phyloP scores from a whole-genome alignment of 2,113 vertebrate species.

The Mustela nigripes region DNA sequence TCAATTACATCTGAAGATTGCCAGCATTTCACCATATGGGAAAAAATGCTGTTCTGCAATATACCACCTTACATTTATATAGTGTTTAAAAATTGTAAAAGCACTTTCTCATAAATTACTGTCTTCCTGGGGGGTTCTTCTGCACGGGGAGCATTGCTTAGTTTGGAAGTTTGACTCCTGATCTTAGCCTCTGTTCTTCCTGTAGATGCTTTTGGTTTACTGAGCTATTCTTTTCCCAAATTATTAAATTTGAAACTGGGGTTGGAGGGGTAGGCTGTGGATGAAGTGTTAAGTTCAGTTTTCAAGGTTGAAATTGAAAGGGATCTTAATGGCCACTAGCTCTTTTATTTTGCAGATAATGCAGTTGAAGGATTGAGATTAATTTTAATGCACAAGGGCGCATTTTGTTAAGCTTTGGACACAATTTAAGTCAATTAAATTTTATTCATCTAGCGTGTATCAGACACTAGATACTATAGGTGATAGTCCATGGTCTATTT shows the following conservation, averaged over 20 bases:
- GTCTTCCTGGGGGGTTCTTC: neutral
- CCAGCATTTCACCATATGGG: neutral
- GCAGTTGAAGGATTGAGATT: neutral
- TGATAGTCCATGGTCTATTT: neutral
- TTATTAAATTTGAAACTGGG: neutral
- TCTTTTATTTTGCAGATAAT: conserved; percentile 6
- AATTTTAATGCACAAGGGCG: neutral
- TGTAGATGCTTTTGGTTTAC: neutral
- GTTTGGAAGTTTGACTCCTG: conserved; percentile 1
- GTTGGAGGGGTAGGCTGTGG: neutral
- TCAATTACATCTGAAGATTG: neutral
- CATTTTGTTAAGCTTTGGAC: neutral
- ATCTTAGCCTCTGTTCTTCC: neutral
- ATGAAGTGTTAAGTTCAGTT: conserved; percentile 7
- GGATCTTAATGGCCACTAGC: neutral
- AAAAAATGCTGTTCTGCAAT: neutral
- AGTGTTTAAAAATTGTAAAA: neutral
- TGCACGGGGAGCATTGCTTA: neutral
- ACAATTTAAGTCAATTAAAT: neutral
- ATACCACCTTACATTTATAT: neutral
- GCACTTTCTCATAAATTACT: neutral
- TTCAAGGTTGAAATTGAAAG: neutral
- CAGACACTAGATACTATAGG: neutral
- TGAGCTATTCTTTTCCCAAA: neutral
- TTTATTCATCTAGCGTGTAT: neutral